Evolutionary conservation across 2,113 vertebrate genomes (phyloP), one percentile per base, ranked within the genome.

Genomic region (Meriones unguiculatus): DNA sequence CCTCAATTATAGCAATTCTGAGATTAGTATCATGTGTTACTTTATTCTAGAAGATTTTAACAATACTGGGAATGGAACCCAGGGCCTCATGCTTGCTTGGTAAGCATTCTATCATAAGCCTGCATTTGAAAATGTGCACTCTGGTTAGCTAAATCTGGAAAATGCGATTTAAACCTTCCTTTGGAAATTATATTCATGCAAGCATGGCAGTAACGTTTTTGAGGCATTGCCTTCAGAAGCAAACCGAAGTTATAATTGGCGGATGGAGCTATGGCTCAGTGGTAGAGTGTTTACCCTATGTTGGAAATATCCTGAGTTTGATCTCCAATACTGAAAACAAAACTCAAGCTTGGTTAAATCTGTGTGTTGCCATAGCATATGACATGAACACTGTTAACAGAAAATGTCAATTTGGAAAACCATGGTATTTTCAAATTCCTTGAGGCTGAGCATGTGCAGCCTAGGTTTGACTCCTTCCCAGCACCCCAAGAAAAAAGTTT

Each of bases 401-500:
- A 65, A 89, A 95, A 90, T 25, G 62, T 12, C 14, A 75, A 4
- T 50, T 85, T 93, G 85, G n/a, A 77, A 92, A 96, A 72, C 18
- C 32, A 18, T 67, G 20, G 46, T 82, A 17, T 89, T 88, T 90
- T 50, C 80, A 97, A 86, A 92, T 70, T 90, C 18, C 59, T 52
- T 24, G 41, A 93, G 18, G 46, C 59, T n/a, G 30, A 73, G 2
- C n/a, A 67, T n/a, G 70, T 35, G 50, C 46, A 75, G 50, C 32
- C 46, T 70, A 69, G 20, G 32, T 54, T 54, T 70, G 20, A 70
- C 15, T 70, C 46, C 46, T 88, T 30, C 28, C 38, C 24, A 80
- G 50, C 18, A 59, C 20, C 18, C n/a, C 52, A 46, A 35, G 6
- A 11, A 67, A 69, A 64, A 85, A 22, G 46, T 90, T 46, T 69